Base-by-base conservation (phyloP, 2,113 vertebrate species). In the Chloropsis cyanopogon region DNA sequence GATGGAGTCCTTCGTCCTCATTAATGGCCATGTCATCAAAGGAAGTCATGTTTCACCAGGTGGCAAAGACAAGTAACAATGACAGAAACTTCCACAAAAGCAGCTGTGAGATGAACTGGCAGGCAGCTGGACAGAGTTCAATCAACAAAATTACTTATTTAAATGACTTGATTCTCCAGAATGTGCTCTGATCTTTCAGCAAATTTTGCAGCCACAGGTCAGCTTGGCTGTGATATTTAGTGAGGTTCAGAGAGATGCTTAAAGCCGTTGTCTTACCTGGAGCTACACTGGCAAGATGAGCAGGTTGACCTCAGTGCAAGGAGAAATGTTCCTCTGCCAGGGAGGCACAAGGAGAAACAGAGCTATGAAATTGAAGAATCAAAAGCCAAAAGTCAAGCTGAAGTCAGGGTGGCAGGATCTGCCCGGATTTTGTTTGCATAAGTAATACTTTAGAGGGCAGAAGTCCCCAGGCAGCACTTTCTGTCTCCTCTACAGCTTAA, bases 211-310 rank as follows among this genome's bases (percentile, higher is more conserved):
- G 72, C n/a, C 83, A 11, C 9, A 2, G 14, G 54, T 66, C 69
- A 71, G 64, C 64, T 47, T 50, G 46, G 46, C 56, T 53, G 0
- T 0, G 11, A 4, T 25, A 7, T 0, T 25, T 25, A 33, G 52
- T 15, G n/a, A 47, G 42, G 78, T 28, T 49, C 56, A 69, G 52
- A 16, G 26, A 56, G 33, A 14, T 19, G 2, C 13, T 17, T 4
- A 5, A 0, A 19, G 72, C 11, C 42, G 19, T 31, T 14, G 41
- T 21, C 42, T 95, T 33, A 63, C 77, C 81, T 44, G 52, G 20
- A 70, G 72, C 69, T 78, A 3, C 0, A 1, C 37, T 6, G 31
- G 59, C 23, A 37, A 47, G 69, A 46, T 0, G 1, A 73, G 60
- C 6, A 7, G 35, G 37, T 16, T 53, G n/a, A 50, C 41, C 82